These are phyloP conservation scores for Galago senegalensis DNA, from an alignment of 2,797 vertebrate species.

Conservation along the genomic window DNA sequence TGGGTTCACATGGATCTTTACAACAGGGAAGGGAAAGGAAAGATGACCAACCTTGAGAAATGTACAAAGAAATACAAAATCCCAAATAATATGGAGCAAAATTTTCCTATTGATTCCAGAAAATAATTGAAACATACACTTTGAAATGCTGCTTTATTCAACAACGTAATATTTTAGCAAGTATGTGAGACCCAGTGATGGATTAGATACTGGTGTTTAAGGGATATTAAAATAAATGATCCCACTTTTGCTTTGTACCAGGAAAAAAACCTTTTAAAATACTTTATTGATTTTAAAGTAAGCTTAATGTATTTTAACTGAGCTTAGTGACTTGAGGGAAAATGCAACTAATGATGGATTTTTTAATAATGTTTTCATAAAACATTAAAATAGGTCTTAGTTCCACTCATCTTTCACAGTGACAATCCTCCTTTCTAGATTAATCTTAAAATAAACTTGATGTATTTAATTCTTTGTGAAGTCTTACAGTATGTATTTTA, in stretches of 20 bases:
- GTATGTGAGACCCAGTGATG: slow-evolving; percentile 62
- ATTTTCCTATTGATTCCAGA: not conserved
- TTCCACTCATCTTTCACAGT: slow-evolving; percentile 80
- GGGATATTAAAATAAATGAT: slow-evolving; percentile 82
- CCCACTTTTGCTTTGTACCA: slow-evolving; percentile 66
- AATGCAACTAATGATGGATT: slow-evolving; percentile 83
- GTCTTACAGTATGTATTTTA: slow-evolving; percentile 70
- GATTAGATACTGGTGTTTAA: slow-evolving; percentile 67
- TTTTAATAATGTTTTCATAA: slow-evolving; percentile 86
- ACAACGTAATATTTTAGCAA: slow-evolving; percentile 42
- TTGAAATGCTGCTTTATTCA: slow-evolving; percentile 62
- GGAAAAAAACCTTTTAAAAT: slow-evolving; percentile 72
- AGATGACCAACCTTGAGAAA: not conserved
- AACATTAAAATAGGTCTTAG: slow-evolving; percentile 84
- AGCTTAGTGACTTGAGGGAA: slow-evolving; percentile 76
- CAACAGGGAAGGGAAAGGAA: not conserved
- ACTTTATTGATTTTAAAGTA: slow-evolving; percentile 85
- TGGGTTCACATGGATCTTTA: not conserved
- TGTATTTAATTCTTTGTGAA: slow-evolving; percentile 78
- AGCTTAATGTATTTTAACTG: slow-evolving; percentile 84
- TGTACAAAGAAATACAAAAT: slow-evolving; percentile 5
- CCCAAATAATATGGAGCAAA: not conserved
- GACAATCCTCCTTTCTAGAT: slow-evolving; percentile 71
- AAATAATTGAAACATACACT: slow-evolving; percentile 63
- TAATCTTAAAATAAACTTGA: slow-evolving; percentile 81